Conservation (phyloP, 2,113 vertebrate species). For the Epinephelus fuscoguttatus region DNA sequence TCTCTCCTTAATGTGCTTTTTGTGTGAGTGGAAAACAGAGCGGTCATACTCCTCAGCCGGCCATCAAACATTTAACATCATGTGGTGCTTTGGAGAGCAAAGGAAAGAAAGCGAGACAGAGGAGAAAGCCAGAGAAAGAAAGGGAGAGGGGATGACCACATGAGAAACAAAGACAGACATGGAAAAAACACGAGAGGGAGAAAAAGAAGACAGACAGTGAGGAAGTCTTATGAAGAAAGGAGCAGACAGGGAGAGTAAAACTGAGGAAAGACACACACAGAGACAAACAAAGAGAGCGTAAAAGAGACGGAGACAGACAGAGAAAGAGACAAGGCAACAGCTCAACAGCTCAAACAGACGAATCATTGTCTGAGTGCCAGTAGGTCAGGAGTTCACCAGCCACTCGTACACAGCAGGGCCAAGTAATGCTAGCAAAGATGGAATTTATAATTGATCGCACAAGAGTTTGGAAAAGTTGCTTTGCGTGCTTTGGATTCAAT, state of each 20-base stretch:
- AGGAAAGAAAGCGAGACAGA: constrained; percentile 16
- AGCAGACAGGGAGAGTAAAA: constrained; percentile 17
- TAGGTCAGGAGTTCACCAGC: constrained; percentile 73
- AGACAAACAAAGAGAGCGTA: constrained; percentile 43
- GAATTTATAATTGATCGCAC: constrained; percentile 1
- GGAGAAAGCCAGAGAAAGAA: constrained; percentile 11
- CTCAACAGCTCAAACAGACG: constrained; percentile 61
- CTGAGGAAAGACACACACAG: constrained; percentile 22
- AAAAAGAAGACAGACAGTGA: constrained; percentile 14
- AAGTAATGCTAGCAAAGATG: constrained; percentile 14
- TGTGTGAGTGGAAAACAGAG: constrained; percentile 59
- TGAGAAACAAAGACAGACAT: constrained; percentile 40
- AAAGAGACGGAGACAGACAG: constrained; percentile 33
- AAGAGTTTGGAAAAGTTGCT: constrained; percentile 4
- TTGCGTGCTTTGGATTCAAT: background rate
- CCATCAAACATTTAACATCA: constrained; percentile 78
- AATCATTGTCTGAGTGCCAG: constrained; percentile 61
- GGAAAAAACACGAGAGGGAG: constrained; percentile 16
- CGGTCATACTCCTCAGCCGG: constrained; percentile 31
- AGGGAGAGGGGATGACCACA: constrained; percentile 13
- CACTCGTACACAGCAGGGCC: constrained; percentile 22
- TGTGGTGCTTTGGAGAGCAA: constrained; percentile 50
- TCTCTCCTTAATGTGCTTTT: constrained; percentile 62
- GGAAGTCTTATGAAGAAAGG: constrained; percentile 20
- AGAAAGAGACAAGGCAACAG: constrained; percentile 26